A percentile compares a stretch with the other conserved stretches of the same genome.
These are phyloP conservation scores for Physocephala rufipes DNA, from an alignment of 2,888 invertebrate genomes.

Conservation along the genomic window DNA sequence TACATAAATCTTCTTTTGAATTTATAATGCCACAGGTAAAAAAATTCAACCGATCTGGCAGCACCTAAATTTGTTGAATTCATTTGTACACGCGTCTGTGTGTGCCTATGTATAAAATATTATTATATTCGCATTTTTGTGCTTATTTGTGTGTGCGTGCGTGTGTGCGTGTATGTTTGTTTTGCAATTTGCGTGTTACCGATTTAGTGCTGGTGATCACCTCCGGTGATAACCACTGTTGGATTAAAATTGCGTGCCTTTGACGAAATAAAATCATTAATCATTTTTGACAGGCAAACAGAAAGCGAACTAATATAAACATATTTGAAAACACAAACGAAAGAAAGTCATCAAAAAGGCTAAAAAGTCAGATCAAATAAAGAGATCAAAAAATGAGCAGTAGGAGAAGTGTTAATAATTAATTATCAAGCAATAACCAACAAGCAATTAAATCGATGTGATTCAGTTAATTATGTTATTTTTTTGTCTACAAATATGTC, in stretches of 20 bases:
- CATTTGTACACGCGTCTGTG: neutral
- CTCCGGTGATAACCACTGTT: neutral
- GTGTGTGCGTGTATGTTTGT: neutral
- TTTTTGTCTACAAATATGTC: too few species aligned
- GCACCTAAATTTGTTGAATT: too few species aligned
- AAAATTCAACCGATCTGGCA: too few species aligned
- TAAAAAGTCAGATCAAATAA: neutral
- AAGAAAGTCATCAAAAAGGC: neutral
- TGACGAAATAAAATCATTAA: conserved; percentile 12
- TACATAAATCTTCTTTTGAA: too few species aligned
- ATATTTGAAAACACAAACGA: neutral
- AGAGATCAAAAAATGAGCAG: neutral
- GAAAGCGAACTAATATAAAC: too few species aligned
- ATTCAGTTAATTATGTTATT: too few species aligned
- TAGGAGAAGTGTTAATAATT: neutral
- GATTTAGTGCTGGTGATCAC: neutral
- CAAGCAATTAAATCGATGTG: too few species aligned
- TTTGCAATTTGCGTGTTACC: neutral
- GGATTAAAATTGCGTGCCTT: neutral
- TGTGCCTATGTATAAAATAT: too few species aligned
- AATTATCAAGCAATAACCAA: too few species aligned
- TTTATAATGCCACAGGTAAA: too few species aligned
- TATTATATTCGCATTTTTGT: too few species aligned
- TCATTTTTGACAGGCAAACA: conserved; percentile 3
- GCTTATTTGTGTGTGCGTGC: neutral